These are phyloP conservation scores for Trachelus troglodyta DNA, from an alignment of 2,888 invertebrate species.

Conservation along the genomic window DNA sequence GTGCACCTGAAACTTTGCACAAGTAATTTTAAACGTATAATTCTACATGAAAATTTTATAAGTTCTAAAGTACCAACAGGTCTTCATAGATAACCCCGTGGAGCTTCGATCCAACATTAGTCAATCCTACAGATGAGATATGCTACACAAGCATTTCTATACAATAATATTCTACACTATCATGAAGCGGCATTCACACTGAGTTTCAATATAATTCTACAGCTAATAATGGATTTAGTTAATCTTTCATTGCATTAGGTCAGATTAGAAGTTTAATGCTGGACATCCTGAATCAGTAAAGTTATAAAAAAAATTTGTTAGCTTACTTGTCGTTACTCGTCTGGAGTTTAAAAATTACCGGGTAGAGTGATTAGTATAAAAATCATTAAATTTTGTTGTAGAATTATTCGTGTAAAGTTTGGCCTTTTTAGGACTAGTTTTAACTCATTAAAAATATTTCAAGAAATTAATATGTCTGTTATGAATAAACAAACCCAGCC, in stretches of 20 bases:
- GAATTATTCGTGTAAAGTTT: background rate
- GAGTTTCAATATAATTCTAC: background rate
- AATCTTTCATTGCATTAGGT: background rate
- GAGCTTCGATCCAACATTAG: background rate
- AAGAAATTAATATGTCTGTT: background rate
- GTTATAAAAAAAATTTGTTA: background rate
- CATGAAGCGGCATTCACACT: background rate
- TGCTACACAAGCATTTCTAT: background rate
- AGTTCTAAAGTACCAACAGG: background rate
- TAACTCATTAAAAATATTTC: background rate
- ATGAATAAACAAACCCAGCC: constrained; percentile 65
- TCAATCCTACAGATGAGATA: background rate
- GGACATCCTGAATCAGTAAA: background rate
- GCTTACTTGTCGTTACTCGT: too few species aligned
- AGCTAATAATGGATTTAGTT: background rate
- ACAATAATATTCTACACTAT: background rate
- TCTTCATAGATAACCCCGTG: background rate
- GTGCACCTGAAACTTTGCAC: too few species aligned
- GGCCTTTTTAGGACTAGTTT: background rate
- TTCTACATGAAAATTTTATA: background rate
- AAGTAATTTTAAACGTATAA: background rate
- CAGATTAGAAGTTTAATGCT: background rate
- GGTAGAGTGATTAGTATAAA: background rate
- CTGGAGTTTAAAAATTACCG: background rate
- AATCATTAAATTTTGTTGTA: background rate